A percentile compares a stretch with the other conserved stretches of the same genome.
Evolutionary conservation across 2,113 vertebrate species (phyloP).

Genomic region (Boulengeromyrus knoepffleri): DNA sequence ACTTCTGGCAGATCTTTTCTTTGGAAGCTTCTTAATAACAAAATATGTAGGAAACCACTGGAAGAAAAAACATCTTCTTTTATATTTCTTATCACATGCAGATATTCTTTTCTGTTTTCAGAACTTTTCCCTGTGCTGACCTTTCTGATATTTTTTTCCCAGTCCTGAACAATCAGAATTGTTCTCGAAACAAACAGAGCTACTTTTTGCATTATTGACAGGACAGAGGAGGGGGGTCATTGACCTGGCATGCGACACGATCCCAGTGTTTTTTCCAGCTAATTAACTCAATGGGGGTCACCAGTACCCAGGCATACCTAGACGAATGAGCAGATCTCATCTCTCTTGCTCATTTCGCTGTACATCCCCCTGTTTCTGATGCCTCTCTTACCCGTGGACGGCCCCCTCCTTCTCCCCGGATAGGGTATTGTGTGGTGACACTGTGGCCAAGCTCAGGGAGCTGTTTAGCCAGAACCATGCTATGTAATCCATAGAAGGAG

Average conservation of each 20-base stretch:
- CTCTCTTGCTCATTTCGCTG: background rate
- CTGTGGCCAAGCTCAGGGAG: constrained; percentile 39
- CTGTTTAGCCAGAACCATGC: constrained; percentile 50
- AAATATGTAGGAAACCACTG: background rate
- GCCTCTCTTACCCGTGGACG: background rate
- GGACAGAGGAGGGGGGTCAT: background rate
- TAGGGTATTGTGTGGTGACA: background rate
- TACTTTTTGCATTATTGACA: background rate
- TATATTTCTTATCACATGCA: background rate
- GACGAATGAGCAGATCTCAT: background rate
- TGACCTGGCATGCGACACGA: background rate
- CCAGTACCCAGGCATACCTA: background rate
- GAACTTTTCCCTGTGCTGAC: background rate
- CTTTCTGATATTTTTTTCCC: background rate
- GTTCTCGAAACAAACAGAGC: background rate
- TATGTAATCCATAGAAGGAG: constrained; percentile 48
- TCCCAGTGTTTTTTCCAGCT: background rate
- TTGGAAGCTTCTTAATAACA: background rate
- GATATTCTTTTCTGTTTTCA: background rate
- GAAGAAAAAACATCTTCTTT: background rate
- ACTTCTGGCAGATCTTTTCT: background rate
- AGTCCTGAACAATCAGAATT: background rate
- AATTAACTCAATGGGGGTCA: background rate
- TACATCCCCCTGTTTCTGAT: background rate
- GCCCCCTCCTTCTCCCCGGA: background rate